Base-by-base conservation (phyloP, 2,113 vertebrate genomes). In the Piprites chloris region DNA sequence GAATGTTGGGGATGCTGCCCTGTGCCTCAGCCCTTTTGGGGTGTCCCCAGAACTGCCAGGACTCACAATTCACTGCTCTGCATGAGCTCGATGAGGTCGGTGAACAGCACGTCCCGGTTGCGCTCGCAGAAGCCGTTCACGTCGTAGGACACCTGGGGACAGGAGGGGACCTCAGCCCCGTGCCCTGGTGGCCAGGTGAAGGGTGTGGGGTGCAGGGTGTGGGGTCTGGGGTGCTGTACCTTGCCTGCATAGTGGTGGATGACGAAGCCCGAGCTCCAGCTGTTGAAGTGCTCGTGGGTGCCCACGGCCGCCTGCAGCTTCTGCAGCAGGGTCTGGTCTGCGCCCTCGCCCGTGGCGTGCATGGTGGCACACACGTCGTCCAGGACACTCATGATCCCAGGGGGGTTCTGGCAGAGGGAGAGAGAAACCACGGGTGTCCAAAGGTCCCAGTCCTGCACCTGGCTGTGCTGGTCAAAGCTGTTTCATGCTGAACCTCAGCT, bases 231-330 rank as follows among this genome's bases (percentile, higher is more conserved):
- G 32, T 15, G 28, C 50, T 4, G 3, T 92, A 99, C 99, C 97
- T 99, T 99, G 92, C 99, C 99, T 9, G 99, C 99, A 0, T 99
- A 99, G 98, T 99, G 99, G 97, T 99, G 99, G 93, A 99, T 98
- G 95, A 99, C 66, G 9, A 99, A 99, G 69, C 99, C 99, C 0
- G 98, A 97, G 96, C 92, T 99, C 98, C 99, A 99, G 98, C 97
- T 99, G 98, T 99, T 99, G 97, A 99, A 99, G 96, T 99, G 99
- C 69, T 99, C 99, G 2, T 99, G 99, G 1, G 96, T 98, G 41
- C 99, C 99, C 93, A 99, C 99, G 0, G 99, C 98, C 0, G 97
- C 98, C 97, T 99, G 99, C 78, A 99, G 98, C 95, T 99, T 99
- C 97, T 99, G 99, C 95, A 99, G 97, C 85, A 99, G 97, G 1